Evolutionary conservation across 2,888 invertebrate species (phyloP), one percentile per base, ranked within the genome.

Genomic region (Lacanobia wlatinum): DNA sequence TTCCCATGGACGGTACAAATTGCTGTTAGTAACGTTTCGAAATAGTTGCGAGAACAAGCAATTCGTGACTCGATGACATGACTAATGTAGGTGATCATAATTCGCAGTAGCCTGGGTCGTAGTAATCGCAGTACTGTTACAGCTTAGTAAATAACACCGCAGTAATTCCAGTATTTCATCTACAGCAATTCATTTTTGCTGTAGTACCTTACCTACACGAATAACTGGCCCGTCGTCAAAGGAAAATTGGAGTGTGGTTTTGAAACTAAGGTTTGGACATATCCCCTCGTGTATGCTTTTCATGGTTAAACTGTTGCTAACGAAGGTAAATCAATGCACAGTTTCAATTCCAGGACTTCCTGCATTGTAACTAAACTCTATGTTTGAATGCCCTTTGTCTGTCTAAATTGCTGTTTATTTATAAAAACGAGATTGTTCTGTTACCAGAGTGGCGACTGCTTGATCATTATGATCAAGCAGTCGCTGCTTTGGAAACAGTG

Each of bases 61-160:
- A 65, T 71, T 64, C 77, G 67, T 83, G 73, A 72, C 80, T 72
- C 52, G 62, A 68, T 60, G 50, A 72, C 64, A 70, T 83, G 70
- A 80, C 60, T 76, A 67, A 80, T 70, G 38, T 34, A 65, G 56
- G 67, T 73, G 69, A 70, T 71, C 69, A 77, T 72, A 80, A 74
- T 68, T 70, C 48, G 59, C 71, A 62, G 73, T 74, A 77, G 59
- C 43, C 28, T 18, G 40, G 50, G 43, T 65, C 34, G 34, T 65
- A 68, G 52, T 53, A 68, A 18, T 48, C 48, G 48, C 7, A 52
- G 56, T 34, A 67, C 28, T 38, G 38, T 40, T 50, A 50, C 28
- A 59, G 66, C 67, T 53, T 12, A 75, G 14, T 65, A 23, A 56
- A 56, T 52, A 52, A 43, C 46, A 53, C 16, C 1, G 38, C 28